phyloP scores from a whole-genome alignment of 2,113 vertebrate species.

The Scytalopus superciliaris region DNA sequence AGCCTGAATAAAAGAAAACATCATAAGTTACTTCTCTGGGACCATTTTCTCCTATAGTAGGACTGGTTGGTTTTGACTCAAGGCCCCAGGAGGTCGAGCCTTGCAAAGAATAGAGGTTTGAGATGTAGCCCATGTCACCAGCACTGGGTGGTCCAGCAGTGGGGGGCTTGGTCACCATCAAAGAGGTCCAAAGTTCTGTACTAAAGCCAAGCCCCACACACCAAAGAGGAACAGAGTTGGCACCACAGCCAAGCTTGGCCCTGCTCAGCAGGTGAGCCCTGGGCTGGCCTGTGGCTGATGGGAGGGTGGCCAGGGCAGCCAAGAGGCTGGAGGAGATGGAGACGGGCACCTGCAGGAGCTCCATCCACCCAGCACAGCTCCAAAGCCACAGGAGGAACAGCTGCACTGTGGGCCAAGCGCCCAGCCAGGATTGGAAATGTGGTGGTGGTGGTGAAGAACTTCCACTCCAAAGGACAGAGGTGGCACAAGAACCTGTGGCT shows the following conservation, averaged over 20 bases:
- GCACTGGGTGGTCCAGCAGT: rapidly evolving
- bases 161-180: too few species aligned
- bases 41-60: not conserved
- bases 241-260: not conserved
- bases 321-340: not conserved
- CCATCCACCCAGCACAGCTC: rapidly evolving
- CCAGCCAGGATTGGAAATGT: rapidly evolving
- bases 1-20: not conserved
- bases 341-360: not conserved
- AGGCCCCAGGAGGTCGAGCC: not conserved
- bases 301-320: not conserved
- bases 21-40: not conserved
- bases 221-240: not conserved
- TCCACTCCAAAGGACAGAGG: not conserved
- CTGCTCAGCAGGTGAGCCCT: rapidly evolving
- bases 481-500: rapidly evolving
- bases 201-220: not conserved
- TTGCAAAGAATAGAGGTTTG: not conserved
- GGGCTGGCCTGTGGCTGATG: rapidly evolving
- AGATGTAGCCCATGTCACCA: not conserved
- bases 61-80: not conserved
- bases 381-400: rapidly evolving
- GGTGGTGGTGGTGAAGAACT: too few species aligned
- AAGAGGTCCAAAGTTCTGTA: not conserved
- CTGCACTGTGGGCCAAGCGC: rapidly evolving